Evolutionary conservation across 2,113 vertebrate genomes (phyloP).

Genomic region (Apeltes quadracus): DNA sequence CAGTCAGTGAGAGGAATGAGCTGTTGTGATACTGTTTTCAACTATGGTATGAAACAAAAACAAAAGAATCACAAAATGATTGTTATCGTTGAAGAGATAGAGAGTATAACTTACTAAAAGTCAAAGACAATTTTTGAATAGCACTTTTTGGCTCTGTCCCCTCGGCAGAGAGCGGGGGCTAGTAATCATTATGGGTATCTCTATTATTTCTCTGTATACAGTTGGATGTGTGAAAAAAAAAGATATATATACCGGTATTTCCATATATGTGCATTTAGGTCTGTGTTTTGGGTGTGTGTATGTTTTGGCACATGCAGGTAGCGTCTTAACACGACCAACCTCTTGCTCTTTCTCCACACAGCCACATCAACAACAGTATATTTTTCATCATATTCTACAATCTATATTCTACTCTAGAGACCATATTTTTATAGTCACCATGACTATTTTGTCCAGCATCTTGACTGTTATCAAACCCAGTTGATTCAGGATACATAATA

Average conservation of each 20-base stretch:
- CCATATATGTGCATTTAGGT: conserved; percentile 81
- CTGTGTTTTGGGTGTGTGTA: conserved; percentile 77
- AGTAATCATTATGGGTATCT: conserved; percentile 77
- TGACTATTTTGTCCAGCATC: conserved; percentile 75
- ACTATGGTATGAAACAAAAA: conserved; percentile 68
- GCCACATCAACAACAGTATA: conserved; percentile 72
- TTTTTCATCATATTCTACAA: conserved; percentile 73
- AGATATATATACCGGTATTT: conserved; percentile 75
- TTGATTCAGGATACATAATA: conserved; percentile 72
- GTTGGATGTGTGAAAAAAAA: conserved; percentile 79
- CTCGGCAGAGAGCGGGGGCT: conserved; percentile 76
- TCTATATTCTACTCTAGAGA: conserved; percentile 73
- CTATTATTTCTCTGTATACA: conserved; percentile 82
- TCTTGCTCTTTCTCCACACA: conserved; percentile 64
- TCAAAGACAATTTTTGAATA: conserved; percentile 81
- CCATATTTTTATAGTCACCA: conserved; percentile 80
- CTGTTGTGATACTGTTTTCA: conserved; percentile 74
- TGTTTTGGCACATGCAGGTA: conserved; percentile 78
- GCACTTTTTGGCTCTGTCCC: conserved; percentile 84
- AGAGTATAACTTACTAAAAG: conserved; percentile 81
- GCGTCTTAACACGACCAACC: conserved; percentile 66
- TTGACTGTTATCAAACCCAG: conserved; percentile 78
- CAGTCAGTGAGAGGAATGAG: conserved; percentile 72
- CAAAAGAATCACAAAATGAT: conserved; percentile 71
- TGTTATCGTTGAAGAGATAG: conserved; percentile 77